Evolutionary conservation across 2,888 invertebrate genomes (phyloP).

Genomic region (Drosophila quinaria): DNA sequence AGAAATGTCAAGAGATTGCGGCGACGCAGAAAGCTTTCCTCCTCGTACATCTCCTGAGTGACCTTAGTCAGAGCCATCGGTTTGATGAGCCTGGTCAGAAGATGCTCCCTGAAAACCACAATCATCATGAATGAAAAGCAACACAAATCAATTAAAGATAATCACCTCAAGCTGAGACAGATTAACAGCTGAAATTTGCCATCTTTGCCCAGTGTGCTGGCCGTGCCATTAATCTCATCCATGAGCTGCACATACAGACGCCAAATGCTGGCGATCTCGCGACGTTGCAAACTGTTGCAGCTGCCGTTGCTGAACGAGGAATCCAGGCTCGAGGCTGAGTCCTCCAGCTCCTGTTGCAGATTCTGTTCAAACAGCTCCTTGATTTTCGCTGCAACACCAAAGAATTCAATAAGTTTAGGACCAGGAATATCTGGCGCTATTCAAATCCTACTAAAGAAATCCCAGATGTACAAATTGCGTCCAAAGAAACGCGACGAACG

Average conservation of each 20-base stretch:
- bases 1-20: constrained; percentile 94
- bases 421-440: background rate
- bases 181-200: constrained; percentile 99
- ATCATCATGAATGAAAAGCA: background rate
- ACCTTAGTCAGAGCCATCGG: constrained; percentile 96
- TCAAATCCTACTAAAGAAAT: constrained; percentile 94
- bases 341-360: constrained; percentile 78
- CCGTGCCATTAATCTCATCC: constrained; percentile 94
- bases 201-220: constrained; percentile 94
- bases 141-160: background rate
- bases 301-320: constrained; percentile 78
- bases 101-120: constrained; percentile 90
- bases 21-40: constrained; percentile 96
- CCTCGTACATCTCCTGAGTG: constrained; percentile 97
- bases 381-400: constrained; percentile 78
- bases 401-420: background rate
- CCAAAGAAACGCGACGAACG: constrained; percentile 97
- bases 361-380: constrained; percentile 93
- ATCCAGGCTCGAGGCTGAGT: constrained; percentile 81
- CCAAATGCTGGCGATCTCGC: constrained; percentile 91
- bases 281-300: constrained; percentile 78
- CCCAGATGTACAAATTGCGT: constrained; percentile 98
- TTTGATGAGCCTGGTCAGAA: constrained; percentile 95
- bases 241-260: constrained; percentile 95
- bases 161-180: constrained; percentile 95